These are phyloP conservation scores for Spea bombifrons DNA, from an alignment of 2,113 vertebrate genomes.

Conservation along the genomic window DNA sequence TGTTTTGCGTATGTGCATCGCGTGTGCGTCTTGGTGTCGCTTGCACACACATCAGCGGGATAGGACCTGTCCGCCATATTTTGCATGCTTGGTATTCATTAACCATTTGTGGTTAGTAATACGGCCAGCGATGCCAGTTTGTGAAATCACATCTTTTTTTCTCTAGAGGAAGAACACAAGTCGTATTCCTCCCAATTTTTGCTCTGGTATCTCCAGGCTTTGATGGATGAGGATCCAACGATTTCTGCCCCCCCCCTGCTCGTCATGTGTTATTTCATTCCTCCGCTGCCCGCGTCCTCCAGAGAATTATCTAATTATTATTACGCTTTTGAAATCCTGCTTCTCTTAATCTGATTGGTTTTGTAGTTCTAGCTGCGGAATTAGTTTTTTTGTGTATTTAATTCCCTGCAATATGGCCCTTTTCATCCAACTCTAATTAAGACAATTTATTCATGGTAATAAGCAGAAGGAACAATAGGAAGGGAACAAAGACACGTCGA, in stretches of 20 bases:
- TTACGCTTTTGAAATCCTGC: slow-evolving; percentile 33
- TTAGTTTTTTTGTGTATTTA: slow-evolving; percentile 49
- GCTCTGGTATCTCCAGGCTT: slow-evolving; percentile 1
- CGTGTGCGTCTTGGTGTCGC: too few relatives aligned
- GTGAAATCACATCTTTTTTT: too few relatives aligned
- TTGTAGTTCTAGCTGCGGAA: slow-evolving; percentile 45
- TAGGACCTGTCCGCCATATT: too few relatives aligned
- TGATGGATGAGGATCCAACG: slow-evolving; percentile 30
- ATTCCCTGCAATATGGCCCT: slow-evolving; percentile 45
- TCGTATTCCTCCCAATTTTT: background rate
- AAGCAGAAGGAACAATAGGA: slow-evolving; percentile 53
- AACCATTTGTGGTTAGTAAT: too few relatives aligned
- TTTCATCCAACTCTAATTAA: slow-evolving; percentile 58
- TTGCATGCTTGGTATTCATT: too few relatives aligned
- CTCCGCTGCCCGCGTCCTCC: background rate
- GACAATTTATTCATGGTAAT: slow-evolving; percentile 54
- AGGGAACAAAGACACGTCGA: slow-evolving; percentile 42
- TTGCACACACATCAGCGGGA: too few relatives aligned
- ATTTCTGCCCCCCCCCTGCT: background rate
- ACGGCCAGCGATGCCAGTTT: background rate
- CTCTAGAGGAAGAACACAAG: background rate
- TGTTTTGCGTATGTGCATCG: too few relatives aligned
- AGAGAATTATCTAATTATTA: slow-evolving; percentile 41
- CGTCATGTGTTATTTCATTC: slow-evolving; percentile 10
- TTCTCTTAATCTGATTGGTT: slow-evolving; percentile 40